Evolutionary conservation across 2,113 vertebrate species (phyloP), one percentile per base, ranked within the genome.

Genomic region (Calyptommatus sinebrachiatus): DNA sequence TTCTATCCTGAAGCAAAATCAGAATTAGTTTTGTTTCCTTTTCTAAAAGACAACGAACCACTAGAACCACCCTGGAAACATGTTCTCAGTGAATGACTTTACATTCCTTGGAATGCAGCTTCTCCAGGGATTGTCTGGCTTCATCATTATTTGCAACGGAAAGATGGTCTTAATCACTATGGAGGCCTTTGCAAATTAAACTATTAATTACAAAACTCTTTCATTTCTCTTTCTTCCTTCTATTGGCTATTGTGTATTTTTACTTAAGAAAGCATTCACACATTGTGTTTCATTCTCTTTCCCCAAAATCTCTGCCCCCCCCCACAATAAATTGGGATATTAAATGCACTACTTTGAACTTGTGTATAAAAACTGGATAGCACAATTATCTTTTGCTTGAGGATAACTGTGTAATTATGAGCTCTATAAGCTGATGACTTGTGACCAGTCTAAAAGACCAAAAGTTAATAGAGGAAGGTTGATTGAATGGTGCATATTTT

Each of bases 131-230:
- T 91, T 93, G 91, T 86, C 88, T 88, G 45, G 88, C 87, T 93
- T 92, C 89, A 84, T 95, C 95, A 95, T 91, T 93, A 90, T 91
- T 89, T 87, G 83, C 90, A 86, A 88, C 80, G 84, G 86, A 85
- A 73, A 89, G 85, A 84, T 69, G 70, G 46, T 76, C 88, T 93
- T 95, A 92, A 92, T 92, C 92, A 88, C 89, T 87, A 87, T 91
- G 93, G 92, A 92, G 80, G 82, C 89, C 53, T 73, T 92, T 92
- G 93, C 92, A 93, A 95, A 94, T 95, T 95, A 93, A 95, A 94
- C 92, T 95, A 95, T 95, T 95, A 95, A 95, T 95, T 95, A 92
- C 91, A 92, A 93, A 91, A 90, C 77, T 80, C 5, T 41, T 89
- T 93, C 94, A 94, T 94, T 93, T 94, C 92, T 94, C 93, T 93